phyloP scores from a whole-genome alignment of 2,888 invertebrate species.

The Tenodera sinensis region DNA sequence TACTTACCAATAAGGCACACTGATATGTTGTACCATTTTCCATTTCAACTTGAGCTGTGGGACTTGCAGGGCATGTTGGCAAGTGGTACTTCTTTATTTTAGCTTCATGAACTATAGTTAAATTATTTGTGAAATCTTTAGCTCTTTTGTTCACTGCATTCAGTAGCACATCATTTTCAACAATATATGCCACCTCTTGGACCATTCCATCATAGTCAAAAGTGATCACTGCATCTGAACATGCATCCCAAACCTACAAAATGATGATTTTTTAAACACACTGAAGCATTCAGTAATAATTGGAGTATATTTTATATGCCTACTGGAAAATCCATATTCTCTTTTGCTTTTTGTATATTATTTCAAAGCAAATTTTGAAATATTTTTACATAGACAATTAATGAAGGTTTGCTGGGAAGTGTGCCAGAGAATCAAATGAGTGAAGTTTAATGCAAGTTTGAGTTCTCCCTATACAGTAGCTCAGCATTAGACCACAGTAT shows the following conservation, averaged over 20 bases:
- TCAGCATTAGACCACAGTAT: no score
- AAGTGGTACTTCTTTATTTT: constrained; percentile 64
- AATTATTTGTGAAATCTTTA: constrained; percentile 50
- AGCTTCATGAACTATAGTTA: constrained; percentile 65
- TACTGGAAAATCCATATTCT: no score
- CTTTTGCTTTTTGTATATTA: no score
- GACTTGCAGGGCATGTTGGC: constrained; percentile 43
- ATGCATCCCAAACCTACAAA: constrained; percentile 85
- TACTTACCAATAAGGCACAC: constrained; percentile 67
- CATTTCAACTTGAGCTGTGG: constrained; percentile 51
- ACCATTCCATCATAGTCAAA: constrained; percentile 72
- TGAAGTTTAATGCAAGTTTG: no score
- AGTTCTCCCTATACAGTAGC: no score
- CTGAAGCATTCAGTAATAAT: no score
- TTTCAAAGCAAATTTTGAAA: no score
- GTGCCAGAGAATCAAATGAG: no score
- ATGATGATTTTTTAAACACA: not conserved
- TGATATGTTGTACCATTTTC: constrained; percentile 61
- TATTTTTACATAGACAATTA: no score
- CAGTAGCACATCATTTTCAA: constrained; percentile 88
- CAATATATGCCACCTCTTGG: constrained; percentile 82
- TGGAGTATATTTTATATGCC: no score
- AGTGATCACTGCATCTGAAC: constrained; percentile 83
- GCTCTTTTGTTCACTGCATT: constrained; percentile 67
- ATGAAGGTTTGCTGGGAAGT: no score